Evolutionary conservation across 2,797 vertebrate genomes (phyloP).

Genomic region (Esox masquinongy): DNA sequence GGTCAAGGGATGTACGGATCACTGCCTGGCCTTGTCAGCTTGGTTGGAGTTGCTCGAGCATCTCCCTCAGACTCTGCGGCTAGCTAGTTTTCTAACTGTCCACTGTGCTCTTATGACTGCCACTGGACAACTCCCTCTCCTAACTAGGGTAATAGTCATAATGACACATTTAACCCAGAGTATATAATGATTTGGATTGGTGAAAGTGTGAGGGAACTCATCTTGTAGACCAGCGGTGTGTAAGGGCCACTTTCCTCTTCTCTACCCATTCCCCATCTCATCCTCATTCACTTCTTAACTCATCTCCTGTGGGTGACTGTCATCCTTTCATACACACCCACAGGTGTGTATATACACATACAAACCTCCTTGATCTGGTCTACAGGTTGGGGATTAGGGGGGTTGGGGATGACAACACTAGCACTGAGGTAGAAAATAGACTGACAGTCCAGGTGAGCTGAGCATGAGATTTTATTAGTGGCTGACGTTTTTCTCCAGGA

Average conservation of each 20-base stretch:
- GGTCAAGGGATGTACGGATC: background rate
- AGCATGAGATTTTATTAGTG: conserved; percentile 31
- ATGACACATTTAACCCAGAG: too few species aligned
- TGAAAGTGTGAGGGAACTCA: too few species aligned
- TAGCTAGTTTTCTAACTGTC: too few species aligned
- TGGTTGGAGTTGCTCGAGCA: background rate
- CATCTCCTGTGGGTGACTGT: background rate
- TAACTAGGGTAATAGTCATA: too few species aligned
- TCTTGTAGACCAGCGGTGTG: too few species aligned
- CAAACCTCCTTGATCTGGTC: background rate
- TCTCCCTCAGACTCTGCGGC: background rate
- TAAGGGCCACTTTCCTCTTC: too few species aligned
- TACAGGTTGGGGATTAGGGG: background rate
- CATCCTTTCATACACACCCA: background rate
- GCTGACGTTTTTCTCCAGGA: conserved; percentile 7
- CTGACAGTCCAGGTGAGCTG: conserved; percentile 16
- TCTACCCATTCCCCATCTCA: too few species aligned
- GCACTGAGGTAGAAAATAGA: conserved; percentile 16
- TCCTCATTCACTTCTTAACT: background rate
- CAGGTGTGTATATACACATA: background rate
- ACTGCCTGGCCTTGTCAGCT: background rate
- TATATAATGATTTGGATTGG: too few species aligned
- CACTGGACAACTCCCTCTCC: too few species aligned
- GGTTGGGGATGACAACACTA: background rate
- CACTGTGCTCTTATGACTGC: too few species aligned